Percentiles rank a stretch among this genome's conserved stretches.
These are phyloP conservation scores for Mongoloraphidia duomilia DNA, from an alignment of 2,888 invertebrate genomes.

Conservation along the genomic window DNA sequence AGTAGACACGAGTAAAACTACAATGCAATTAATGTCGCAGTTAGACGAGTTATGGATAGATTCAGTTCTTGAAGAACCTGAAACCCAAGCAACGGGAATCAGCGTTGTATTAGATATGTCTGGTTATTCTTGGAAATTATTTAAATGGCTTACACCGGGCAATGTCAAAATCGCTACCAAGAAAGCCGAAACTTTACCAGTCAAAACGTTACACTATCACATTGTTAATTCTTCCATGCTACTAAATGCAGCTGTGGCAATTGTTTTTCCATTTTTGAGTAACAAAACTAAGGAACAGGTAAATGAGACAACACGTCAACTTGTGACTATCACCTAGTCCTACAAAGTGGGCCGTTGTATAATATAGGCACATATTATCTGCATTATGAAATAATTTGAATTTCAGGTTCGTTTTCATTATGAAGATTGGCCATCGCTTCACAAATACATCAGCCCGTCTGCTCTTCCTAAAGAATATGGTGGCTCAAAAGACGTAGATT, in stretches of 20 bases:
- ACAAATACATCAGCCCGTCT: conserved; percentile 32
- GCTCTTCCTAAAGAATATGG: conserved; percentile 43
- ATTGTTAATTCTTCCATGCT: conserved; percentile 23
- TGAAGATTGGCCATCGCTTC: conserved; percentile 33
- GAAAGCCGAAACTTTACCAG: conserved; percentile 20
- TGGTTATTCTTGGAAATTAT: conserved; percentile 19
- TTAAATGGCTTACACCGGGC: conserved; percentile 24
- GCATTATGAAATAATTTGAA: conserved; percentile 1
- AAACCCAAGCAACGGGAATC: conserved; percentile 24
- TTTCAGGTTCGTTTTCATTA: conserved; percentile 38
- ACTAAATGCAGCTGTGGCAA: conserved; percentile 20
- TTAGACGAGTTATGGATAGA: conserved; percentile 28
- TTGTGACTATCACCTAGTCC: background rate
- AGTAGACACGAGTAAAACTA: conserved; percentile 19
- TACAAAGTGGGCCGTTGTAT: background rate
- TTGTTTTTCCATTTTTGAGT: conserved; percentile 25
- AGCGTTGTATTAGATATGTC: conserved; percentile 26
- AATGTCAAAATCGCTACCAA: conserved; percentile 19
- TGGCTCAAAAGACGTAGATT: conserved; percentile 28
- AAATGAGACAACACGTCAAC: conserved; percentile 4
- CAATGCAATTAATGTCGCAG: conserved; percentile 21
- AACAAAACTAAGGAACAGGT: conserved; percentile 19
- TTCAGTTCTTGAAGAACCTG: conserved; percentile 22
- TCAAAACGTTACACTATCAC: conserved; percentile 23
- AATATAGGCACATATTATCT: background rate